Percentiles rank a stretch among this genome's conserved stretches.
These are phyloP conservation scores for Craseonycteris thonglongyai DNA, from an alignment of 2,113 vertebrate genomes.

Conservation along the genomic window DNA sequence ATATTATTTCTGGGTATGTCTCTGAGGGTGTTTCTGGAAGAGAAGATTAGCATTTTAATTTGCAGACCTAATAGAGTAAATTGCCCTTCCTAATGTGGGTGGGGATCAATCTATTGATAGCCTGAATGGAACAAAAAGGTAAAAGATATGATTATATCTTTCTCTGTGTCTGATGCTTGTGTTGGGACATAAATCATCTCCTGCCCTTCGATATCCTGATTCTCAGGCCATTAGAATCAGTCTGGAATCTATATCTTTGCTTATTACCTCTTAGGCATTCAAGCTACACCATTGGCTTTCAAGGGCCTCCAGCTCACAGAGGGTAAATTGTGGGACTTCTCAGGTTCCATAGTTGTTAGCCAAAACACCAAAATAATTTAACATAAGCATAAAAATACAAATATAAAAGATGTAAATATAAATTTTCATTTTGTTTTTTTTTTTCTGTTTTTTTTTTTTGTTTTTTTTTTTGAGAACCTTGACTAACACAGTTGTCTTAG, in stretches of 20 bases:
- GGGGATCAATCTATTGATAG: neutral
- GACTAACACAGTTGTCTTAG: no score
- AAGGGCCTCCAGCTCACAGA: neutral
- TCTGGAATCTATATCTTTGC: neutral
- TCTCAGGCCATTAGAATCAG: neutral
- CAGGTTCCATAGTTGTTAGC: neutral
- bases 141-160: neutral
- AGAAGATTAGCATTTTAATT: neutral
- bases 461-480: no score
- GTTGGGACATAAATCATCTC: neutral
- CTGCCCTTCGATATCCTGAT: neutral
- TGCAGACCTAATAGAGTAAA: neutral
- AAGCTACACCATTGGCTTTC: no score
- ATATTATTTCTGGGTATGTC: neutral
- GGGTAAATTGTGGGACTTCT: no score
- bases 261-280: neutral
- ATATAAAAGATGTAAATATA: no score
- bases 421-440: no score
- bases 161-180: neutral
- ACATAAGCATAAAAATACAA: no score
- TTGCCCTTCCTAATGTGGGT: neutral
- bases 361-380: neutral
- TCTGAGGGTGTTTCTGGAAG: neutral
- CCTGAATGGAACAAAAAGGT: neutral
- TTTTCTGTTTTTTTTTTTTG: no score